These are phyloP conservation scores for Thunnus albacares DNA, from an alignment of 2,797 vertebrate genomes.

Conservation along the genomic window DNA sequence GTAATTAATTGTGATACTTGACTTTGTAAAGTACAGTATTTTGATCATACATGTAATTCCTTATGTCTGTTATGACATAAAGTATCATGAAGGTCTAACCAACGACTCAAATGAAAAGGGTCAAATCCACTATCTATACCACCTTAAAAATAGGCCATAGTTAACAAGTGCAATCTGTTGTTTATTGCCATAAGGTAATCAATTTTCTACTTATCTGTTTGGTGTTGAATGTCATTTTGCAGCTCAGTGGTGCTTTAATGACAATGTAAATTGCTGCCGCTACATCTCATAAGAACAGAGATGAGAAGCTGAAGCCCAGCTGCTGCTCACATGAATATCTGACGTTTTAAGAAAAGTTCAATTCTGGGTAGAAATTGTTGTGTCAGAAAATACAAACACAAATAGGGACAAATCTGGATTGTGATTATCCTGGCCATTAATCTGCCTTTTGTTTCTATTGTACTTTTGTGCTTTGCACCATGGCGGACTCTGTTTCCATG, in stretches of 20 bases:
- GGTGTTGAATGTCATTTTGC: slow-evolving; percentile 34
- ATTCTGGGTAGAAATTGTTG: slow-evolving; percentile 51
- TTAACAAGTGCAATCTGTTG: neutral
- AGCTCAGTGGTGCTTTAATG: slow-evolving; percentile 39
- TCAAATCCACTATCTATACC: neutral
- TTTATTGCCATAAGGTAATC: slow-evolving; percentile 18
- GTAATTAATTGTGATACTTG: neutral
- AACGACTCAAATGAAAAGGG: too few species aligned
- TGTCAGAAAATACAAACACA: slow-evolving; percentile 64
- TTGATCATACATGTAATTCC: too few species aligned
- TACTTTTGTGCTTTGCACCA: slow-evolving; percentile 51
- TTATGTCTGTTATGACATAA: neutral
- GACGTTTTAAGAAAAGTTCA: slow-evolving; percentile 53
- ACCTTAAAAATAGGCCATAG: neutral
- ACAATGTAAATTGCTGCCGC: slow-evolving; percentile 30
- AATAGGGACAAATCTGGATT: slow-evolving; percentile 64
- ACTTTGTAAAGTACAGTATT: too few species aligned
- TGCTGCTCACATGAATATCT: slow-evolving; percentile 37
- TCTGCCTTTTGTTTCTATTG: slow-evolving; percentile 79
- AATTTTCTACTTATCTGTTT: slow-evolving; percentile 5
- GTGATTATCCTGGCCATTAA: slow-evolving; percentile 73
- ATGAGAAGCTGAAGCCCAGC: slow-evolving; percentile 31
- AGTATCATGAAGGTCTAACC: neutral
- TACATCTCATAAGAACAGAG: slow-evolving; percentile 34
- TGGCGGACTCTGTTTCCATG: slow-evolving; percentile 40